Conservation (phyloP, 2,797 vertebrate genomes). For the Acipenser oxyrinchus region DNA sequence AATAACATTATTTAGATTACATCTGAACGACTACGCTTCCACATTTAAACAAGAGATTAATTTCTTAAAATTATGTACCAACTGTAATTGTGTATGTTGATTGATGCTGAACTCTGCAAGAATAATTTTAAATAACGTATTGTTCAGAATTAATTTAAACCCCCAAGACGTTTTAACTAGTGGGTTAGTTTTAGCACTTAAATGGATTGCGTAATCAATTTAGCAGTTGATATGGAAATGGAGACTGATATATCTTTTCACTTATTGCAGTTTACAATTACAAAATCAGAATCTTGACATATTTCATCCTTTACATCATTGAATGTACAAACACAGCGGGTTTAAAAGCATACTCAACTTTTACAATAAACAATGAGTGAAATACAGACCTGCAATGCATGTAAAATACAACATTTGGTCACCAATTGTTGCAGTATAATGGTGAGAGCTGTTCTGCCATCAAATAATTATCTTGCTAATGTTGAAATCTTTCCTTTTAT, state of each 20-base stretch:
- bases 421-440: too few species aligned
- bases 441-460: too few species aligned
- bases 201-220: neutral
- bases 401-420: too few species aligned
- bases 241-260: neutral
- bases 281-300: conserved; percentile 21
- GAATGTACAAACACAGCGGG: neutral
- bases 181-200: neutral
- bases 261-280: neutral
- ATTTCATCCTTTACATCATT: conserved; percentile 26
- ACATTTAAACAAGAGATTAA: too few species aligned
- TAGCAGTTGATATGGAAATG: neutral
- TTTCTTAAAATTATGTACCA: neutral
- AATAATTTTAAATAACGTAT: conserved; percentile 4
- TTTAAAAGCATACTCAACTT: neutral
- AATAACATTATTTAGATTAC: too few species aligned
- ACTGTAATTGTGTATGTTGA: conserved; percentile 3
- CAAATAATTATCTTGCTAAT: too few species aligned
- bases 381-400: too few species aligned
- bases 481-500: too few species aligned
- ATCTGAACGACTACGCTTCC: too few species aligned
- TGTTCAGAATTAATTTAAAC: neutral
- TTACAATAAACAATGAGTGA: too few species aligned
- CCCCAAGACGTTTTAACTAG: neutral
- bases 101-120: neutral